These are phyloP conservation scores for Pherbina coryleti DNA, from an alignment of 2,888 invertebrate genomes.

Conservation along the genomic window DNA sequence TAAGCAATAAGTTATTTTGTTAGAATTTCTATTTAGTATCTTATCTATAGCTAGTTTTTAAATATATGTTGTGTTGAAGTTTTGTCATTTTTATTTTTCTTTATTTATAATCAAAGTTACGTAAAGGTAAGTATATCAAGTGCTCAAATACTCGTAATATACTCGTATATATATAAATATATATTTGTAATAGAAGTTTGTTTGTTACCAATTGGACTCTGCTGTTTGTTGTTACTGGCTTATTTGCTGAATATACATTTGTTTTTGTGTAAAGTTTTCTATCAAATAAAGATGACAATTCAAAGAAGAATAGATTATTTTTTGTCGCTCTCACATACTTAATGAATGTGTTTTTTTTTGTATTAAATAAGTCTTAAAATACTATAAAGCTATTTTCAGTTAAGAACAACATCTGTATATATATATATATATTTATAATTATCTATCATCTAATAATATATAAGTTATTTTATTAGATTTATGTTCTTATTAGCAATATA, in stretches of 20 bases:
- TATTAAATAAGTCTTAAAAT: constrained; percentile 53
- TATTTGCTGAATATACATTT: constrained; percentile 22
- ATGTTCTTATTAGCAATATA: constrained; percentile 14
- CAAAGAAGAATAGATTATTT: neutral
- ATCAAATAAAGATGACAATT: neutral
- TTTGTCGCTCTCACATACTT: neutral
- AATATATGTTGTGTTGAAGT: neutral
- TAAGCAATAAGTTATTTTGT: neutral
- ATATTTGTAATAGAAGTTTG: constrained; percentile 1
- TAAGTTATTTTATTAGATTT: constrained; percentile 12
- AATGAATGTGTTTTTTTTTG: constrained; percentile 28
- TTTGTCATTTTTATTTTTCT: neutral
- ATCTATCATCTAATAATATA: constrained; percentile 13
- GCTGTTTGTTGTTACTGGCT: neutral
- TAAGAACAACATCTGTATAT: constrained; percentile 52
- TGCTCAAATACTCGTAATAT: neutral
- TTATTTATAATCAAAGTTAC: neutral
- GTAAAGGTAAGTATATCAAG: neutral
- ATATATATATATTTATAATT: constrained; percentile 34
- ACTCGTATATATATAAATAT: neutral
- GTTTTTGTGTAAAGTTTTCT: constrained; percentile 17
- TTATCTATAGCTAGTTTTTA: neutral
- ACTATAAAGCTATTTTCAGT: constrained; percentile 67
- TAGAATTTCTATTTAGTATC: neutral
- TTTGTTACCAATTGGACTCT: constrained; percentile 27